Conservation (phyloP, 2,113 vertebrate species). For the Myiagra hebetior region DNA sequence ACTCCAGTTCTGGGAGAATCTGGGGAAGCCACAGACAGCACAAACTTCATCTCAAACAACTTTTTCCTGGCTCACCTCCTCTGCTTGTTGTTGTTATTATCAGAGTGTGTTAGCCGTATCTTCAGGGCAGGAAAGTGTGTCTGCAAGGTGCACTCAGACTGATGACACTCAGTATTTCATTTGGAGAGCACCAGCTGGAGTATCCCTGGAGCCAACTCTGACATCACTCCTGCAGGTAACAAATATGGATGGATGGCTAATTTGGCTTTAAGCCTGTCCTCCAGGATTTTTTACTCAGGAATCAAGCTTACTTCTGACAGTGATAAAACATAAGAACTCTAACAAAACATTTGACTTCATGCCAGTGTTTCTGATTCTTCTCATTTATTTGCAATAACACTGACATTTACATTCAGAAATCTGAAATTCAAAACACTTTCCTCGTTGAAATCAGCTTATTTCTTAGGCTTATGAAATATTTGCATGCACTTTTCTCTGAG, state of each 20-base stretch:
- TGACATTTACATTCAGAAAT: not conserved
- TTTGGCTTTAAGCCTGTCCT: not conserved
- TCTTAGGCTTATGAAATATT: not conserved
- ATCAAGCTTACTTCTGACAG: not conserved
- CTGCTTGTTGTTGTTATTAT: not conserved
- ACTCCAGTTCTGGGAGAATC: not conserved
- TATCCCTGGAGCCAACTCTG: not conserved
- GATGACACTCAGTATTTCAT: not conserved
- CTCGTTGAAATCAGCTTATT: not conserved
- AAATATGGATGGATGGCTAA: not conserved
- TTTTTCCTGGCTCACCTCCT: not conserved
- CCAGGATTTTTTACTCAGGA: not conserved
- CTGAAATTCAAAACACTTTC: not conserved
- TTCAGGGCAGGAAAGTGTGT: not conserved
- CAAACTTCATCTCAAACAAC: not conserved
- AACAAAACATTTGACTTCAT: not conserved
- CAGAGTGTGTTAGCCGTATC: not conserved
- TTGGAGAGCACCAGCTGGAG: not conserved
- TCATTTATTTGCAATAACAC: not conserved
- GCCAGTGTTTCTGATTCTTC: not conserved
- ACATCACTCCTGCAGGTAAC: not conserved
- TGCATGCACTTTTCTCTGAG: not conserved
- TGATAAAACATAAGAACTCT: not conserved
- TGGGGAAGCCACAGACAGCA: not conserved
- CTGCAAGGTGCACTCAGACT: not conserved